Base-by-base conservation (phyloP, 2,888 invertebrate species). In the Drymonia ruficornis region DNA sequence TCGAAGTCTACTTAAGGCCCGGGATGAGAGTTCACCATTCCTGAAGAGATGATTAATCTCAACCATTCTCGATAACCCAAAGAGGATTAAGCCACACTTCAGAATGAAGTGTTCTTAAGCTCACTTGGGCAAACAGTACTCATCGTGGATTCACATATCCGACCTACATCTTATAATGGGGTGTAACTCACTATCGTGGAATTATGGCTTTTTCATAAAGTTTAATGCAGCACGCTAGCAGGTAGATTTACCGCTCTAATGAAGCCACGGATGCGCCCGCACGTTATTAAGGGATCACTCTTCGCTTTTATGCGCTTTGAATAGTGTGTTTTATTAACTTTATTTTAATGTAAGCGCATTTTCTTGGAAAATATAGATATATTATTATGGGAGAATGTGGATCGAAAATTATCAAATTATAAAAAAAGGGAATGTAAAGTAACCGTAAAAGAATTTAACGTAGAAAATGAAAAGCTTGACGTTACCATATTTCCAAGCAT, bases 281-380 rank as follows among this genome's bases (percentile, higher is more conserved):
- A 77, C 80, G 78, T 83, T 85, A 84, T 81, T 82, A 84, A 80
- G 59, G 79, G 84, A 84, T 85, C 82, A 85, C 76, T 72, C 64
- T 63, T 65, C 65, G 70, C 75, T 72, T 78, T 84, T 80, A 77
- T 78, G 67, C 69, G 58, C 61, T 59, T 74, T 76, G 79, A 80
- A 78, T 76, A 76, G 74, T 68, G 72, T 77, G 76, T 81, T 84
- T 81, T 81, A 83, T 80, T 76, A 82, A 77, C 75, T 73, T 81
- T 71, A 77, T 78, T 77, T 77, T 80, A 78, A 80, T 78, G 61
- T 63, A 49, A 63, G 56, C 63, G 55, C 62, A 61, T 60, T 68
- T 70, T 70, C 52, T 19, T 34, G 46, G 50, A 52, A 16, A 40
- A 56, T 50, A 55, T 55, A 16, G 15, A 43, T 57, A 53, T 50